Conservation (phyloP, 2,888 invertebrate genomes). For the Tenthredo notha region DNA sequence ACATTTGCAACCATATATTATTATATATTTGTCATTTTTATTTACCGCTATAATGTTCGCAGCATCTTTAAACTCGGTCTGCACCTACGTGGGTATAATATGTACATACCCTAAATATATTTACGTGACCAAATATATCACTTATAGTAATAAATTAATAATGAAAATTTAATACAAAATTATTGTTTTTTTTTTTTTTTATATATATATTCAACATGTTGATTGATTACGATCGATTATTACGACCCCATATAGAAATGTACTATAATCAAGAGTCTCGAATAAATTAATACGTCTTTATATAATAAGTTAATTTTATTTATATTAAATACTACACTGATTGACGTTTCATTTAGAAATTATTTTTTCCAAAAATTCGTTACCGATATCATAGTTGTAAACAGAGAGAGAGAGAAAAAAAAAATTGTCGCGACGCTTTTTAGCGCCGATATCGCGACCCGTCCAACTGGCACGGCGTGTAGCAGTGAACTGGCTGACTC, state of each 20-base stretch:
- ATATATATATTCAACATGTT: background rate
- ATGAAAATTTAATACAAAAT: background rate
- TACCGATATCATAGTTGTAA: background rate
- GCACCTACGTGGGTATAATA: no score
- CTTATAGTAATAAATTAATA: background rate
- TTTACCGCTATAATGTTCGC: background rate
- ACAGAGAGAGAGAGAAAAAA: no score
- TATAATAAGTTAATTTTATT: background rate
- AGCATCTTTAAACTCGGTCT: background rate
- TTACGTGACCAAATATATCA: background rate
- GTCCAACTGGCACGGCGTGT: slow-evolving; percentile 12
- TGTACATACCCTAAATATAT: no score
- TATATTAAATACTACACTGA: background rate
- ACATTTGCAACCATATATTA: background rate
- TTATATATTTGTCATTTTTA: background rate
- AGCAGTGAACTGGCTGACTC: slow-evolving; percentile 36
- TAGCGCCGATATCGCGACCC: slow-evolving; percentile 27
- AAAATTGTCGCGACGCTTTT: background rate
- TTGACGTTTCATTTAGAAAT: no score
- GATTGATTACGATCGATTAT: background rate
- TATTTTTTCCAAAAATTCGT: no score
- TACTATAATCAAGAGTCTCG: background rate
- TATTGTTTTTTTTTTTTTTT: no score
- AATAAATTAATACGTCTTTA: background rate
- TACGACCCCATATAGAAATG: background rate